Evolutionary conservation across 2,888 invertebrate species (phyloP), one percentile per base, ranked within the genome.

Genomic region (Temnothorax ravouxi): DNA sequence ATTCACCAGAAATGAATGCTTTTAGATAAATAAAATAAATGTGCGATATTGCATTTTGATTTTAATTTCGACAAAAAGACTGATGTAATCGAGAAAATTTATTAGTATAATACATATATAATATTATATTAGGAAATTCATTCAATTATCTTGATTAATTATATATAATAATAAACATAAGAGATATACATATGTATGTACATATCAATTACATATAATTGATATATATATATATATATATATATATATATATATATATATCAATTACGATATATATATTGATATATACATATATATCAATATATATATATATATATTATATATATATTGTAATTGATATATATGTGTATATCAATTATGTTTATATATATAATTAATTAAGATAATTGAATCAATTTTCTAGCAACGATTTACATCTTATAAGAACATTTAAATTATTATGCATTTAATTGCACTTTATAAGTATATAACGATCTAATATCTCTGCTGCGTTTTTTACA

Each of bases 1-100:
- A 74, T 84, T 87, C 86, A 62, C n/a, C 25, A 56, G 21, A 75
- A 75, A 11, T 41, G 54, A 88, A 88, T 86, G 71, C 62, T 82
- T 86, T 50, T 86, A 84, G 54, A 56, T 84, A 76, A 59, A 64
- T 21, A 18, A 72, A 44, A 50, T 86, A 76, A 50, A 64, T 38
- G 21, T 54, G 21, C 9, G 44, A 50, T 18, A 50, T 25, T 5
- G 18, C 13, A 15, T 25, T 8, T 72, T 56, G 15, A 9, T 72
- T 72, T 56, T 18, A 56, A 72, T 72, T 72, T 25, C 0, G 11
- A 72, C 9, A 56, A 72, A 29, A 54, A 56, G 25, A 11, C 11
- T 56, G 38, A 72, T 1, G 1, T 50, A 59, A 29, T 13, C 4
- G 18, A 29, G 2, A 25, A 61, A 61, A 44, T 59, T 72, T 6